phyloP scores from a whole-genome alignment of 1,140 invertebrate species.

The Psilanteris sp. region DNA sequence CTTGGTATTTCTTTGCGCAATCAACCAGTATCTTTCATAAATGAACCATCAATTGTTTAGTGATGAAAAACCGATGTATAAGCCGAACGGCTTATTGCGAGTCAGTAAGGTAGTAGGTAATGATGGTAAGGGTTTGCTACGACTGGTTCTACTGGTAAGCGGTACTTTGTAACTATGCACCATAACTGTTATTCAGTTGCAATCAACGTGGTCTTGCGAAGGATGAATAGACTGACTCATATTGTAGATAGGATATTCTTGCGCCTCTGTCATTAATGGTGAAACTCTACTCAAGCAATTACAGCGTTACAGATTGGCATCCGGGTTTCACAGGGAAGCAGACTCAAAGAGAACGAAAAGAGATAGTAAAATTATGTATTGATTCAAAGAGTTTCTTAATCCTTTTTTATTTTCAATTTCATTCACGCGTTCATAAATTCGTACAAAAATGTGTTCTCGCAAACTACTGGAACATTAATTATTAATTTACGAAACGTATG shows the following conservation, averaged over 20 bases:
- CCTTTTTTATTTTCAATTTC: too few relatives aligned
- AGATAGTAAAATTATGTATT: slow-evolving; percentile 39
- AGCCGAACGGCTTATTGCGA: too few relatives aligned
- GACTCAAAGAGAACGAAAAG: slow-evolving; percentile 37
- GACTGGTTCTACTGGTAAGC: slow-evolving; percentile 45
- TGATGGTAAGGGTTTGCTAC: slow-evolving; percentile 38
- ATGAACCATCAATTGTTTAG: too few relatives aligned
- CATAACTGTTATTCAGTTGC: slow-evolving; percentile 58
- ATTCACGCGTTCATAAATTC: too few relatives aligned
- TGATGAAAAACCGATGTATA: too few relatives aligned
- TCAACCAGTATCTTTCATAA: too few relatives aligned
- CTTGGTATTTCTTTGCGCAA: too few relatives aligned
- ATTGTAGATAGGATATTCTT: slow-evolving; percentile 43
- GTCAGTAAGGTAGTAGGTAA: slow-evolving; percentile 60
- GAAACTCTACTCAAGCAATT: slow-evolving; percentile 56
- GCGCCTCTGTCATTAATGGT: slow-evolving; percentile 58
- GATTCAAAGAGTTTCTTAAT: slow-evolving; percentile 16
- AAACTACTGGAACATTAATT: too few relatives aligned
- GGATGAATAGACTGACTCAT: slow-evolving; percentile 58
- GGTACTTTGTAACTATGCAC: slow-evolving; percentile 55
- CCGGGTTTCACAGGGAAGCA: slow-evolving; percentile 53
- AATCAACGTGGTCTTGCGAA: slow-evolving; percentile 50
- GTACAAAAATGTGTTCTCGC: too few relatives aligned
- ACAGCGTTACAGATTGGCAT: slow-evolving; percentile 58
- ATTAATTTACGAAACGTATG: too few relatives aligned